Evolutionary conservation across 2,113 vertebrate species (phyloP).

Genomic region (Peromyscus polionotus): DNA sequence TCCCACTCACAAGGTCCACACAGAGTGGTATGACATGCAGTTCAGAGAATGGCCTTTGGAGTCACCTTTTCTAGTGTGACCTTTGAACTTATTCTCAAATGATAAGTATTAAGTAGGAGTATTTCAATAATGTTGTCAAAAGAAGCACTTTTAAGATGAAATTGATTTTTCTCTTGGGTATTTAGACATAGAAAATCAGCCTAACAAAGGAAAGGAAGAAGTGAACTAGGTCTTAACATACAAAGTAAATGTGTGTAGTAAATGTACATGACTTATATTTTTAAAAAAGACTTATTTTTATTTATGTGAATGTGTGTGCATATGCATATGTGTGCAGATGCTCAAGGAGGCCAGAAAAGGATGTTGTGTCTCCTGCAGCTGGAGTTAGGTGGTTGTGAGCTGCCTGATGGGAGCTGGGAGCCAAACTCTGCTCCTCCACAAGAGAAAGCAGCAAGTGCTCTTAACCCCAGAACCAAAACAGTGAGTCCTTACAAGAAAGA

Average conservation of each 20-base stretch:
- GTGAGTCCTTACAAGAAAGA: background rate
- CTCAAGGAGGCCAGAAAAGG: background rate
- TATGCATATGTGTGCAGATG: background rate
- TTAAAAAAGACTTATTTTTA: background rate
- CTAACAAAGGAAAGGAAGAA: background rate
- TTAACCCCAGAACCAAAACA: background rate
- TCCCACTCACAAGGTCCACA: background rate
- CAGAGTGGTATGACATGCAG: background rate
- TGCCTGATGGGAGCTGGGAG: background rate
- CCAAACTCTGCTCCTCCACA: background rate
- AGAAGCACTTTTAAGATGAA: background rate
- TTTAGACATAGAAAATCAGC: constrained; percentile 24
- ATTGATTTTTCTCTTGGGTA: constrained; percentile 31
- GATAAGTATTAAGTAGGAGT: background rate
- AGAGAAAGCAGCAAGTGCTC: background rate
- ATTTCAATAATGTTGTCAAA: background rate
- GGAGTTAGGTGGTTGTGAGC: background rate
- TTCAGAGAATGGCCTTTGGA: background rate
- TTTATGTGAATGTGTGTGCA: background rate
- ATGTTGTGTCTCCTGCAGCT: background rate
- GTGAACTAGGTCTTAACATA: background rate
- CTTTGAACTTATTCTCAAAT: constrained; percentile 6
- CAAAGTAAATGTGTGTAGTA: background rate
- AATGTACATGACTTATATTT: background rate
- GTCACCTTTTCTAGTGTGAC: background rate